Evolutionary conservation across 2,888 invertebrate genomes (phyloP).

Genomic region (Philonicus albiceps): DNA sequence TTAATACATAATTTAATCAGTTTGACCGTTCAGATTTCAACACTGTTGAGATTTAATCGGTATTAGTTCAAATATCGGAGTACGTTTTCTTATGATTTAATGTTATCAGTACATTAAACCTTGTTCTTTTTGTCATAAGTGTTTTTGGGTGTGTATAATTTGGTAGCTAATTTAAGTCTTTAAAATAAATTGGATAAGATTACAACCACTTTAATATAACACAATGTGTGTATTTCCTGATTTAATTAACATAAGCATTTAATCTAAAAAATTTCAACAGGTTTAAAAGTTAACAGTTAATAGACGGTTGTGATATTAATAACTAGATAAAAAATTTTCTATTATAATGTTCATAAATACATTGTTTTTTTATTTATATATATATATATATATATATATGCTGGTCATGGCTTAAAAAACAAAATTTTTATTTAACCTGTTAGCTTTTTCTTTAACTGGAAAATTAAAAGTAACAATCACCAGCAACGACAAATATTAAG

Average conservation of each 20-base stretch:
- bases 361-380: too few relatives aligned
- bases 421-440: too few relatives aligned
- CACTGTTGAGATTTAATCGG: background rate
- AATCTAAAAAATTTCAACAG: background rate
- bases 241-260: background rate
- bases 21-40: background rate
- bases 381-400: too few relatives aligned
- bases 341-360: too few relatives aligned
- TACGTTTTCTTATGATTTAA: background rate
- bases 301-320: too few relatives aligned
- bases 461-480: too few relatives aligned
- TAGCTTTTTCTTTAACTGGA: too few relatives aligned
- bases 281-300: too few relatives aligned
- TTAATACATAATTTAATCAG: background rate
- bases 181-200: background rate
- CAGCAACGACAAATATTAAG: too few relatives aligned
- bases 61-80: background rate
- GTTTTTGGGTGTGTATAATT: background rate
- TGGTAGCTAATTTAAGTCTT: background rate
- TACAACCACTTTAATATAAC: background rate
- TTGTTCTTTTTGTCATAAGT: background rate
- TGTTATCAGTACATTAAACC: background rate
- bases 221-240: background rate
- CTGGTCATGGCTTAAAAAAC: too few relatives aligned
- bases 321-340: too few relatives aligned